Base-by-base conservation (phyloP, 64 coral and sea anemone species). In the Platygyra sinensis region DNA sequence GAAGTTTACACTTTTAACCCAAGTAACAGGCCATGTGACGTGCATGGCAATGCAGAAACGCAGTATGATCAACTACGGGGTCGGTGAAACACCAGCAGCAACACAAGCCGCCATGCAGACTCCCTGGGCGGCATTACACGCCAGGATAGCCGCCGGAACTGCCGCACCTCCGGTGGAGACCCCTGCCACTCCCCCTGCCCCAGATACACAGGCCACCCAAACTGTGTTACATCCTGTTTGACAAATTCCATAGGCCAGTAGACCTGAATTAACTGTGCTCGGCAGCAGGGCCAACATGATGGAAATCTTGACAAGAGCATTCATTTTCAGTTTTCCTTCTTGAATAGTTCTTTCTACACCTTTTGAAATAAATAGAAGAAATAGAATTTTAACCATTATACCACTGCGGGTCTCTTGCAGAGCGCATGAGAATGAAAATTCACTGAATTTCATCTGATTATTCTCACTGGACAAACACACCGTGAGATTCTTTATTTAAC, bases 111-210 rank as follows among this genome's bases (percentile, higher is more conserved):
- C 87, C 87, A 89, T 89, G 6, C 87, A 89, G 1, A 61, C 59
- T 39, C 87, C 87, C 61, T 89, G 87, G 30, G 87, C 87, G 63
- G 87, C 87, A 78, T 89, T 89, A 50, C 87, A 89, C 0, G 74
- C 74, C 61, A 89, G 51, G 60, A 89, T 89, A 59, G 87, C 87
- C 7, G 74, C 87, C 8, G 87, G 87, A 13, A 89, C 87, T 33
- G 0, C 87, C n/a, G 16, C 29, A 27, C 57, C 83, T 63, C 83
- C 83, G 10, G 63, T 69, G 38, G 74, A 61, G 27, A 72, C 88
- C 16, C 67, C 73, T 6, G 88, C 46, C 3, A 69, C 60, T 76
- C 86, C 88, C 10, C 88, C 88, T n/a, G 76, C 88, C 2, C 76
- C 88, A 25, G 88, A 1, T 0, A 80, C 75, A 89, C 88, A 89